Evolutionary conservation across 2,888 invertebrate species (phyloP).

Genomic region (Tachina grossa): DNA sequence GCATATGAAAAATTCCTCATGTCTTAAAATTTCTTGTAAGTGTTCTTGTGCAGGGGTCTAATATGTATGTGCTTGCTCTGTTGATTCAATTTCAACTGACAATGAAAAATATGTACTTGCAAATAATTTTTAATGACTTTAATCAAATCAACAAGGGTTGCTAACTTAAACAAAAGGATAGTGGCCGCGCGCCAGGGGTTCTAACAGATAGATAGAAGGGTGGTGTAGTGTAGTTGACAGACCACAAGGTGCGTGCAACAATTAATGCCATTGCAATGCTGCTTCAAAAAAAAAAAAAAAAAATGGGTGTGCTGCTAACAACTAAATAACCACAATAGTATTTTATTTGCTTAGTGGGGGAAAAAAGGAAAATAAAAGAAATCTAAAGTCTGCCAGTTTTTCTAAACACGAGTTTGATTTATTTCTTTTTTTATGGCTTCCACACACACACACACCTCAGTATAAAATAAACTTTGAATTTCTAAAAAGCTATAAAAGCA

Average conservation of each 20-base stretch:
- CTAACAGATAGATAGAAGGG: not conserved
- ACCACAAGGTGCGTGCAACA: not conserved
- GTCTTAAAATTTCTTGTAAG: too few relatives aligned
- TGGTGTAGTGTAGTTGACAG: conserved; percentile 11
- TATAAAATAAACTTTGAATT: conserved; percentile 24
- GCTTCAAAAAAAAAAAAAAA: not conserved
- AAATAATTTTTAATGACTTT: conserved; percentile 46
- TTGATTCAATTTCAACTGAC: conserved; percentile 61
- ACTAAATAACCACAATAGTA: conserved; percentile 5
- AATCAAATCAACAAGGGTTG: conserved; percentile 15
- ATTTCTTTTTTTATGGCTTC: not conserved
- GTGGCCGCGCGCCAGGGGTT: not conserved
- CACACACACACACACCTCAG: not conserved
- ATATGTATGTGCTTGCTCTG: not conserved
- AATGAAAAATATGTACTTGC: conserved; percentile 52
- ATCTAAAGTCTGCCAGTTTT: not conserved
- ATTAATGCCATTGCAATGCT: conserved; percentile 2
- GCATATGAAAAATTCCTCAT: too few relatives aligned
- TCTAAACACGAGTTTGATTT: conserved; percentile 21
- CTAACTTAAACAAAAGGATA: not conserved
- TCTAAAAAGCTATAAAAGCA: conserved; percentile 49
- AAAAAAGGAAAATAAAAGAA: not conserved
- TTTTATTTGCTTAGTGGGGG: not conserved
- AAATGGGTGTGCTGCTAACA: conserved; percentile 19
- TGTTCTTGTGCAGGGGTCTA: too few relatives aligned